A percentile compares a stretch with the other conserved stretches of the same genome.
phyloP scores from a whole-genome alignment of 2,797 vertebrate genomes.

The Anguilla anguilla region DNA sequence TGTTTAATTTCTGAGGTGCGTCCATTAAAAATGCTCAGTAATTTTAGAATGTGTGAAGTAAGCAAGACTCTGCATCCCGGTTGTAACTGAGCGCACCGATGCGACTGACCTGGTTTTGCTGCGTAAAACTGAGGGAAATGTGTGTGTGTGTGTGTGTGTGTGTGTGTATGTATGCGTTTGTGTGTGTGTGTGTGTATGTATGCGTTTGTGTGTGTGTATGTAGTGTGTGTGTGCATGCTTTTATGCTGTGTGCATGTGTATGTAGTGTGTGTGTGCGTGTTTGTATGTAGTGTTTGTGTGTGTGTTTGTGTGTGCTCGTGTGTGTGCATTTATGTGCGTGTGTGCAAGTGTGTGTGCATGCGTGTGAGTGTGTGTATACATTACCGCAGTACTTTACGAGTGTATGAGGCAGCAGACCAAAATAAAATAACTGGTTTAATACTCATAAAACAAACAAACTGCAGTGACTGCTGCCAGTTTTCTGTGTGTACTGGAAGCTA shows the following conservation, averaged over 20 bases:
- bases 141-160: slow-evolving; percentile 3
- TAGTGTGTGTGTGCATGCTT: slow-evolving; percentile 18
- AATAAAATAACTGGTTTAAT: neutral
- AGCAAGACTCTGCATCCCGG: neutral
- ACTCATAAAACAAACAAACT: neutral
- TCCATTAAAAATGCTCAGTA: neutral
- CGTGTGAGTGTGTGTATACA: too few relatives aligned
- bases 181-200: neutral
- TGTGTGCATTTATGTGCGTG: neutral
- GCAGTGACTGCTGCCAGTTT: neutral
- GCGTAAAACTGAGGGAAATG: neutral
- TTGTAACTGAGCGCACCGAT: neutral
- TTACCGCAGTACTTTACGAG: too few relatives aligned
- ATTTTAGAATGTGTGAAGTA: neutral
- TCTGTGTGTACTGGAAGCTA: neutral
- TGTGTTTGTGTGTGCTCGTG: neutral
- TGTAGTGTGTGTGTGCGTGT: slow-evolving; percentile 16
- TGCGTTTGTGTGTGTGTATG: neutral
- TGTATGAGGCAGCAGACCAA: too few relatives aligned
- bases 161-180: neutral
- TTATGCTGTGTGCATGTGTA: neutral
- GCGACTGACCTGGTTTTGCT: neutral
- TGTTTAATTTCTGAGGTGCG: neutral
- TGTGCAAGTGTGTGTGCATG: neutral
- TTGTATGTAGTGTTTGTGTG: too few relatives aligned